phyloP scores from a whole-genome alignment of 2,113 vertebrate genomes.

The Eptesicus fuscus region DNA sequence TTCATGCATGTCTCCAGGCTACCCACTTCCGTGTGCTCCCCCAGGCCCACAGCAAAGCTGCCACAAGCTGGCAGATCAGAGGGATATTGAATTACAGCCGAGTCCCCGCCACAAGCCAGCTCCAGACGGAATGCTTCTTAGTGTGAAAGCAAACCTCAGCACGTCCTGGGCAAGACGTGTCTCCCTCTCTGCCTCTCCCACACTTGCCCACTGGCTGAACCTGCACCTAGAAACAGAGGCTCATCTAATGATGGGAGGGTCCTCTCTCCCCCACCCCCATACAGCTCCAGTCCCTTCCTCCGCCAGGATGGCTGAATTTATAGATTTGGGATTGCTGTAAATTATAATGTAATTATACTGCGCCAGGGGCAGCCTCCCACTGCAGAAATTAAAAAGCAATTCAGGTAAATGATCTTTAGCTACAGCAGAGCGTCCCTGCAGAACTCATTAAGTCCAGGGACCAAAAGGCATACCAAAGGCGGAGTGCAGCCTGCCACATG shows the following conservation, averaged over 20 bases:
- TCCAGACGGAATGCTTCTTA: neutral
- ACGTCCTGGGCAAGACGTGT: slow-evolving; percentile 1
- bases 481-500: slow-evolving; percentile 39
- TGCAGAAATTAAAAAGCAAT: slow-evolving; percentile 86
- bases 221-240: slow-evolving; percentile 60
- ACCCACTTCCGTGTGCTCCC: neutral
- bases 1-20: neutral
- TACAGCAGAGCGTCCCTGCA: slow-evolving; percentile 78
- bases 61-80: neutral
- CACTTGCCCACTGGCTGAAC: slow-evolving; percentile 56
- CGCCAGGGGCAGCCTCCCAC: slow-evolving; percentile 79
- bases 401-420: slow-evolving; percentile 87
- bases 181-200: slow-evolving; percentile 43
- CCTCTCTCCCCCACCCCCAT: slow-evolving; percentile 23
- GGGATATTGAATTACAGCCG: neutral
- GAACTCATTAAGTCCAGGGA: slow-evolving; percentile 80
- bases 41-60: neutral
- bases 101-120: neutral
- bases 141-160: slow-evolving; percentile 3
- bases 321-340: slow-evolving; percentile 82
- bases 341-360: slow-evolving; percentile 82
- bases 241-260: slow-evolving; percentile 71
- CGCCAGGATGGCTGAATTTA: slow-evolving; percentile 77
- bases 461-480: slow-evolving; percentile 76
- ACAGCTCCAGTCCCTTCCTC: slow-evolving; percentile 46